These are phyloP conservation scores for Molossus molossus DNA, from an alignment of 2,797 vertebrate species.

Conservation along the genomic window DNA sequence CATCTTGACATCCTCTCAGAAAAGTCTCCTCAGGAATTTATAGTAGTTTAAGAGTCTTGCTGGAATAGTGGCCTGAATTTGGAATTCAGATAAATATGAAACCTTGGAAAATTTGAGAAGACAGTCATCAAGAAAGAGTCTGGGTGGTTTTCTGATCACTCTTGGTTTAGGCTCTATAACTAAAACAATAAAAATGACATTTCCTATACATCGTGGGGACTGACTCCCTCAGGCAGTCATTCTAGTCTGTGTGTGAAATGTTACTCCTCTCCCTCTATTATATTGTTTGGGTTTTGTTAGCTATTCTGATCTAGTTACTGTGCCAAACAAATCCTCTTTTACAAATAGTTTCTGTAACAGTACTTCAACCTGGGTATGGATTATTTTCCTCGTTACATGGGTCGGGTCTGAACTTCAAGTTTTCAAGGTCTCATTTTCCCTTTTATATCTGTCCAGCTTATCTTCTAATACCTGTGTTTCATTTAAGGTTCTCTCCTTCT, in stretches of 20 bases:
- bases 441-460: background rate
- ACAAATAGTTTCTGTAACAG: background rate
- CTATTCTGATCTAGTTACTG: background rate
- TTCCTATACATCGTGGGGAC: background rate
- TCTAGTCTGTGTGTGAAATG: background rate
- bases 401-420: background rate
- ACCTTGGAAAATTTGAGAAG: background rate
- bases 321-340: background rate
- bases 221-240: background rate
- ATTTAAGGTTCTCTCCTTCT: background rate
- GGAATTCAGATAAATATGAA: background rate
- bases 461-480: background rate
- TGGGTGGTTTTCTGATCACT: background rate
- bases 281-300: background rate
- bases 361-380: background rate
- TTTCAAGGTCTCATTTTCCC: background rate
- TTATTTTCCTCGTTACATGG: background rate
- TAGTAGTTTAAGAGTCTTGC: background rate
- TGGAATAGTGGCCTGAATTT: background rate
- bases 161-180: background rate
- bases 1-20: background rate
- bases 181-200: background rate
- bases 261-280: background rate
- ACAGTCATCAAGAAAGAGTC: background rate
- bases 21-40: background rate